A percentile compares a stretch with the other conserved stretches of the same genome.
Conservation (phyloP, 2,888 invertebrate species). For the Automeris io region DNA sequence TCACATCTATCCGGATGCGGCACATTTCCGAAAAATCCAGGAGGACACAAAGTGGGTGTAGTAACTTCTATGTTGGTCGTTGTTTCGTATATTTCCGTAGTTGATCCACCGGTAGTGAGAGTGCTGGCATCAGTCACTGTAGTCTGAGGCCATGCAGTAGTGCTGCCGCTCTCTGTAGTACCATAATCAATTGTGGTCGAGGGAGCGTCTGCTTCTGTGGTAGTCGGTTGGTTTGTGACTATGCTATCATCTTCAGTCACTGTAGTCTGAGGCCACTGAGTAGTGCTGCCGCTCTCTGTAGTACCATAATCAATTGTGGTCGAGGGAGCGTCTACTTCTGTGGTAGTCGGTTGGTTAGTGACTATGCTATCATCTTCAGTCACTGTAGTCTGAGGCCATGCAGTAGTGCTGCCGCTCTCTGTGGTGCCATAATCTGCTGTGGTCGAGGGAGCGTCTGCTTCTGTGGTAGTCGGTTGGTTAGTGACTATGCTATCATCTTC, state of each 20-base stretch:
- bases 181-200: neutral
- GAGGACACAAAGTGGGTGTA: constrained; percentile 19
- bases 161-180: neutral
- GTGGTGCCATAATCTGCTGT: neutral
- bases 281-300: neutral
- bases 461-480: neutral
- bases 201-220: neutral
- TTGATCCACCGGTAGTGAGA: neutral
- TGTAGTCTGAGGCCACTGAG: neutral
- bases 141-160: neutral
- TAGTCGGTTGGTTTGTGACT: neutral
- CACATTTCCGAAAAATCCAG: constrained; percentile 24
- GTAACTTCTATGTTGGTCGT: constrained; percentile 2
- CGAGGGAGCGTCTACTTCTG: neutral
- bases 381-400: neutral
- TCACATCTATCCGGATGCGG: constrained; percentile 32
- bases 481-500: neutral
- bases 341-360: neutral
- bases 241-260: neutral
- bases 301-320: neutral
- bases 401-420: neutral
- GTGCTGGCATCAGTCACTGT: constrained; percentile 5
- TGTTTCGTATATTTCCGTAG: constrained; percentile 2
- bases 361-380: neutral
- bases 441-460: neutral